phyloP scores from a whole-genome alignment of 1,140 invertebrate genomes.

The Aporrectodea caliginosa region DNA sequence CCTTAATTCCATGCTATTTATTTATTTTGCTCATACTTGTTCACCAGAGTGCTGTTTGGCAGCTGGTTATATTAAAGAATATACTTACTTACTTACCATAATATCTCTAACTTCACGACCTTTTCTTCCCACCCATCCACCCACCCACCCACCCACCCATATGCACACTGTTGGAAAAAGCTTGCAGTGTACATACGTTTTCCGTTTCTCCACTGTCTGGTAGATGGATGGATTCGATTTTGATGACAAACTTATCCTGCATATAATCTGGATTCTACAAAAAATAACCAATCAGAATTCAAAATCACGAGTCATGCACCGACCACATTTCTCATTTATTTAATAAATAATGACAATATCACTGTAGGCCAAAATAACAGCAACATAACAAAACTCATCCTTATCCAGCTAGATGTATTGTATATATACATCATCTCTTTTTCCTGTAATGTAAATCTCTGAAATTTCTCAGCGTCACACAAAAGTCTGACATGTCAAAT shows the following conservation, averaged over 20 bases:
- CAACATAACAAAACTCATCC: neutral
- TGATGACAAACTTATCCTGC: slow-evolving; percentile 95
- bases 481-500: no score
- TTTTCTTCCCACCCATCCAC: no score
- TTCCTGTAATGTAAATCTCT: neutral
- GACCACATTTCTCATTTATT: no score
- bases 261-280: slow-evolving; percentile 89
- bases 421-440: neutral
- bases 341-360: neutral
- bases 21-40: no score
- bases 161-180: no score
- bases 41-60: no score
- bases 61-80: no score
- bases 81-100: no score
- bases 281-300: neutral
- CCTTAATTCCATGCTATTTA: no score
- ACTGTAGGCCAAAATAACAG: neutral
- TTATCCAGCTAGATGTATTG: neutral
- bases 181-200: slow-evolving; percentile 58
- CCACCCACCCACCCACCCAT: no score
- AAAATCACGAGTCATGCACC: no score
- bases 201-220: slow-evolving; percentile 64
- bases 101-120: no score
- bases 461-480: neutral
- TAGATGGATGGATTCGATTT: slow-evolving; percentile 94